Evolutionary conservation across 2,113 vertebrate species (phyloP).

Genomic region (Agapornis roseicollis): DNA sequence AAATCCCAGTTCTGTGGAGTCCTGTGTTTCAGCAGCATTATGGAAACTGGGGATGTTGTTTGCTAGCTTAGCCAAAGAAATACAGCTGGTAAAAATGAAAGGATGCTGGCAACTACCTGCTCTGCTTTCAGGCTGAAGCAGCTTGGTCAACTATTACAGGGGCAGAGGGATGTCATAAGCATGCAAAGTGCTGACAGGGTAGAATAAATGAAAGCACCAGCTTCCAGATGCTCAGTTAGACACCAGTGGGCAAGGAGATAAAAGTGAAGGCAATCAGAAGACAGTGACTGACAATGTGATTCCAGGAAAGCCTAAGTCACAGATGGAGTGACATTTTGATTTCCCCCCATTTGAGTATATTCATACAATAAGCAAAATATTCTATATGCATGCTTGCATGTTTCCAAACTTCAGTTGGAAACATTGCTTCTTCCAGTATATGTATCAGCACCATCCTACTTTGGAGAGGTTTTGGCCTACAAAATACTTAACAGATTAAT

Average conservation of each 20-base stretch:
- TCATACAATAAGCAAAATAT: not conserved
- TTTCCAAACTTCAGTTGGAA: not conserved
- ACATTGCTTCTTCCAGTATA: not conserved
- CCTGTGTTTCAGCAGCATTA: not conserved
- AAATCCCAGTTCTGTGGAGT: slow-evolving; percentile 1
- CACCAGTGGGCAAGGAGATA: not conserved
- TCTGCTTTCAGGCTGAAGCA: slow-evolving; percentile 51
- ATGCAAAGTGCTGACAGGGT: not conserved
- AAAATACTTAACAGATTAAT: not conserved
- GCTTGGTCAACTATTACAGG: not conserved
- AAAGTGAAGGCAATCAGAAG: not conserved
- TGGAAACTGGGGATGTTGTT: not conserved
- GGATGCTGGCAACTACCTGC: slow-evolving; percentile 43
- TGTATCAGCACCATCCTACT: not conserved
- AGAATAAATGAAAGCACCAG: not conserved
- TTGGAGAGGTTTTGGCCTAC: not conserved
- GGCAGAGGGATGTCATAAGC: not conserved
- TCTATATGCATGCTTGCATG: not conserved
- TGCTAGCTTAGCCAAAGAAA: slow-evolving; percentile 34
- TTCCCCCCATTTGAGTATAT: not conserved
- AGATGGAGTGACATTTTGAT: not conserved
- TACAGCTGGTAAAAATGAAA: slow-evolving; percentile 58
- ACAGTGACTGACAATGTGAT: not conserved
- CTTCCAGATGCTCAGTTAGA: not conserved
- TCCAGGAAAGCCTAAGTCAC: not conserved